These are phyloP conservation scores for Pseudopleuronectes americanus DNA, from an alignment of 2,797 vertebrate genomes.

Conservation along the genomic window DNA sequence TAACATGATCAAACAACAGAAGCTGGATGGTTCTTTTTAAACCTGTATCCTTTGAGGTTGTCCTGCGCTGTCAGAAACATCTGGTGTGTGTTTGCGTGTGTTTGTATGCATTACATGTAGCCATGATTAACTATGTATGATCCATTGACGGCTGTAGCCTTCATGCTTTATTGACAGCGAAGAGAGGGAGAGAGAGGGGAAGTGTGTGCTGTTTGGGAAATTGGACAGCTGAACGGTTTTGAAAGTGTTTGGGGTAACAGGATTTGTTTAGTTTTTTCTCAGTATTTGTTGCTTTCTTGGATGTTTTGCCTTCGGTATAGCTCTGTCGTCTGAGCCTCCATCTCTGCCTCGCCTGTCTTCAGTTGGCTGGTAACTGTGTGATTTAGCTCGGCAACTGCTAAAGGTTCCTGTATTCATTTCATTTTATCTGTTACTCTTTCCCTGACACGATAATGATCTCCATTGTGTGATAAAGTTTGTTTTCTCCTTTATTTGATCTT, in stretches of 20 bases:
- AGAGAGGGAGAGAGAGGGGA: conserved; percentile 19
- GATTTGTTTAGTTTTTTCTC: conserved; percentile 4
- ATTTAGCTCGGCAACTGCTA: conserved; percentile 43
- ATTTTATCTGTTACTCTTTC: conserved; percentile 39
- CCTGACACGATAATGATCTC: conserved; percentile 50
- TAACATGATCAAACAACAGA: conserved; percentile 5
- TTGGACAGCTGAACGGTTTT: conserved; percentile 39
- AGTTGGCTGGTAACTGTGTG: conserved; percentile 43
- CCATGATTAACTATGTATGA: background rate
- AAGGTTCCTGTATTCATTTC: conserved; percentile 25
- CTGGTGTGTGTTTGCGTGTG: background rate
- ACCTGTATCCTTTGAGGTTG: background rate
- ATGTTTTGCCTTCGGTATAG: conserved; percentile 42
- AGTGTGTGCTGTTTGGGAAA: conserved; percentile 31
- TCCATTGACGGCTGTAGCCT: conserved; percentile 15
- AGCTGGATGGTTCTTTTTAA: background rate
- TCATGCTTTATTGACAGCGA: conserved; percentile 14
- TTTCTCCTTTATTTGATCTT: conserved; percentile 47
- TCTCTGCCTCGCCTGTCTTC: conserved; percentile 18
- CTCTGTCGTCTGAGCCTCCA: conserved; percentile 32
- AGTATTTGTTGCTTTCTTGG: conserved; percentile 17
- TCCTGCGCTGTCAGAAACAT: background rate
- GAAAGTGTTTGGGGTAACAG: background rate
- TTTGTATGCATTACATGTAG: background rate
- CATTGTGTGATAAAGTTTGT: conserved; percentile 48